Evolutionary conservation across 2,113 vertebrate genomes (phyloP).

Genomic region (Psilopogon haemacephalus): DNA sequence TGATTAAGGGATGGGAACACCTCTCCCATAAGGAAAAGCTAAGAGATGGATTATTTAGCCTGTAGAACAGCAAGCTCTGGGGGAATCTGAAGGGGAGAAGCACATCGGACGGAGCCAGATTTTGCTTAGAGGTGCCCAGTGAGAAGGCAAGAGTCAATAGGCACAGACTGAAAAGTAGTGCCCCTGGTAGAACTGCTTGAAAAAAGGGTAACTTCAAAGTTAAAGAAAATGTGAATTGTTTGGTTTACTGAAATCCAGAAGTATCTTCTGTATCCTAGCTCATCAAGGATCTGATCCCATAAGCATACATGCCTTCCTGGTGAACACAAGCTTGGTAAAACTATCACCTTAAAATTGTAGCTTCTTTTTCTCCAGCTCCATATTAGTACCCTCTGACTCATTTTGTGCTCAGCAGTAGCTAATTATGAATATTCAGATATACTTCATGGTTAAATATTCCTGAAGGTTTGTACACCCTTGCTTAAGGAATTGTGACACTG

Average conservation of each 20-base stretch:
- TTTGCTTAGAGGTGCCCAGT: no score
- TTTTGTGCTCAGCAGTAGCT: not conserved
- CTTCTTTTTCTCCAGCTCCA: not conserved
- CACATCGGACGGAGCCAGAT: no score
- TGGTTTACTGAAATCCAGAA: not conserved
- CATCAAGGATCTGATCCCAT: not conserved
- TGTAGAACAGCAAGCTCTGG: not conserved
- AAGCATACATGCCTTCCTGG: not conserved
- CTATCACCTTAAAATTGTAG: not conserved
- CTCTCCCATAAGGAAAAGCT: not conserved
- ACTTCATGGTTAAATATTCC: not conserved
- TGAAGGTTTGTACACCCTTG: not conserved
- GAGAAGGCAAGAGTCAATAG: no score
- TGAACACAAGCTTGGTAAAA: not conserved
- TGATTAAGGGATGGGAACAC: not conserved
- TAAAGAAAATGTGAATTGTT: not conserved
- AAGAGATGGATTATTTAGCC: not conserved
- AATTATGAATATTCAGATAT: not conserved
- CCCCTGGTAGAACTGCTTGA: not conserved
- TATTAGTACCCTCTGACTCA: not conserved
- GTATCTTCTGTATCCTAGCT: not conserved
- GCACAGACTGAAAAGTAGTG: not conserved
- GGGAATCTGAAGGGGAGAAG: not conserved
- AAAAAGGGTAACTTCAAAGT: not conserved
- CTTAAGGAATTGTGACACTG: not conserved